phyloP scores from a whole-genome alignment of 1,140 invertebrate genomes.

The Callitettix versicolor region DNA sequence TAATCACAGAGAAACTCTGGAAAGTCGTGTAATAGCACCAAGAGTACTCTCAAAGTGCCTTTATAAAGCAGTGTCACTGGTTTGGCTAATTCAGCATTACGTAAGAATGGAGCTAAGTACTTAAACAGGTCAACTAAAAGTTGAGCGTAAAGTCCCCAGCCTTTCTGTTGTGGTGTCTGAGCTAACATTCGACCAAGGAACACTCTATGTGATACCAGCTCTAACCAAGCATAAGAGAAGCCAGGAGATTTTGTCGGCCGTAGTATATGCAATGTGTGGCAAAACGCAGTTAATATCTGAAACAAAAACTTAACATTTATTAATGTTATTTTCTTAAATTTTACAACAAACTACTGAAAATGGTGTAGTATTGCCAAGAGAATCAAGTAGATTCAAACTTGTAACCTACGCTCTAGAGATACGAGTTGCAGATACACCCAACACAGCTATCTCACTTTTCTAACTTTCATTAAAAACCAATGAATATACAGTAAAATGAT shows the following conservation, averaged over 20 bases:
- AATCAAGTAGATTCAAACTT: no score
- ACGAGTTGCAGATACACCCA: no score
- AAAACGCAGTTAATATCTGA: conserved; percentile 74
- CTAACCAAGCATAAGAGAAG: conserved; percentile 97
- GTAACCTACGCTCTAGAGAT: no score
- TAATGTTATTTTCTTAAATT: no score
- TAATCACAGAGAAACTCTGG: conserved; percentile 99
- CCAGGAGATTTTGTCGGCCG: conserved; percentile 90
- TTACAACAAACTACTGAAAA: no score
- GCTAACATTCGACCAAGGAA: conserved; percentile 92
- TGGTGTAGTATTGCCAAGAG: no score
- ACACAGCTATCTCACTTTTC: no score
- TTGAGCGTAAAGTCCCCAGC: conserved; percentile 83
- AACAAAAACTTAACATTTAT: conserved; percentile 18
- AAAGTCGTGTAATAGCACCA: conserved; percentile 95
- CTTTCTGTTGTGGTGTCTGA: conserved; percentile 45
- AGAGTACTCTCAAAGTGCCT: conserved; percentile 87
- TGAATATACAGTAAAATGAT: no score
- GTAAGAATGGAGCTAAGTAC: conserved; percentile 90
- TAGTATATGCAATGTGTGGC: conserved; percentile 84
- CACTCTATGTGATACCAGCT: conserved; percentile 89
- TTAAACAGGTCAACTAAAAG: conserved; percentile 92
- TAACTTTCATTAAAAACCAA: no score
- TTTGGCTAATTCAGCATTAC: conserved; percentile 91
- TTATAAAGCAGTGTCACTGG: conserved; percentile 90